Conservation (phyloP, 2,888 invertebrate genomes). For the Sympetrum striolatum region DNA sequence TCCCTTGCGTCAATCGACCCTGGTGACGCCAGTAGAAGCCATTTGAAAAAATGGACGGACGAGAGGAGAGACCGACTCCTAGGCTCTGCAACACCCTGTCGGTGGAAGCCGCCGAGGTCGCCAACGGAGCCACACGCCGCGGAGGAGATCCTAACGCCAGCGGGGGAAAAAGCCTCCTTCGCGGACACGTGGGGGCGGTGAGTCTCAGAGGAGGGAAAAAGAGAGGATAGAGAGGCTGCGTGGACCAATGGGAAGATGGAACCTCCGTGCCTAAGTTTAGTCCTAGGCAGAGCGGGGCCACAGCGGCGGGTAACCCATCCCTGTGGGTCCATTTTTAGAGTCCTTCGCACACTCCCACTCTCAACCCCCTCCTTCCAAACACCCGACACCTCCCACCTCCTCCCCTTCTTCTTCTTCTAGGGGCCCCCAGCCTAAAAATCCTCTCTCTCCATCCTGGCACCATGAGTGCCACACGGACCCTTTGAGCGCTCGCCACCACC, state of each 20-base stretch:
- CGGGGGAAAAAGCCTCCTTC: not conserved
- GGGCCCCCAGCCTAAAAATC: conserved; percentile 1
- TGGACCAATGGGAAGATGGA: conserved; percentile 29
- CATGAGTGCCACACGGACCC: conserved; percentile 54
- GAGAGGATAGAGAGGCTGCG: not conserved
- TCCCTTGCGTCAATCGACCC: conserved; percentile 60
- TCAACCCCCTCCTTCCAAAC: not conserved
- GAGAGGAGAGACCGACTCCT: not conserved
- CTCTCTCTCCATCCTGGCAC: conserved; percentile 6
- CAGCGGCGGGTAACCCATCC: conserved; percentile 33
- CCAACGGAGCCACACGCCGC: not conserved
- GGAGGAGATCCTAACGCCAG: conserved; percentile 7
- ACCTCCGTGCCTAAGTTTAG: conserved; percentile 38
- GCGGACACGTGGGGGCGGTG: conserved; percentile 28
- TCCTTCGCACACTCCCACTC: conserved; percentile 45
- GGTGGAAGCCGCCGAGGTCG: not conserved
- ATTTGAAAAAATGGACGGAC: not conserved
- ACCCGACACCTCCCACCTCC: not conserved
- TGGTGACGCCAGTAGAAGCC: not conserved
- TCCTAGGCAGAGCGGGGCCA: conserved; percentile 31
- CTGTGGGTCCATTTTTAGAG: conserved; percentile 50
- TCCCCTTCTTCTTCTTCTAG: not conserved
- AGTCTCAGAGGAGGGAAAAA: not conserved
- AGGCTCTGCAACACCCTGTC: not conserved
- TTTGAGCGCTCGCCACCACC: conserved; percentile 62